Evolutionary conservation across 2,888 invertebrate species (phyloP), one percentile per base, ranked within the genome.

Genomic region (Hyles lineata): DNA sequence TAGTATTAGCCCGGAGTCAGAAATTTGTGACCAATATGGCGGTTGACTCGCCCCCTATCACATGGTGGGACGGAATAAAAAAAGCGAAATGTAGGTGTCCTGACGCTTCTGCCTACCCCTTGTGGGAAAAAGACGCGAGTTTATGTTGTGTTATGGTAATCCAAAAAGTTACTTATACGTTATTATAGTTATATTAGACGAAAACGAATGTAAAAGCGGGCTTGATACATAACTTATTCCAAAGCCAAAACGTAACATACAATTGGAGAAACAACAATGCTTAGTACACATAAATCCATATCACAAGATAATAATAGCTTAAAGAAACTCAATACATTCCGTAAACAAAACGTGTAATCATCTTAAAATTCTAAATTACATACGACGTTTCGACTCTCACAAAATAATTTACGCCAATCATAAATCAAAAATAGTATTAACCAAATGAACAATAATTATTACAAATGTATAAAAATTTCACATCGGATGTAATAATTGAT

Each of bases 391-490:
- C 8, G 8, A 63, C 21, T 43, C 43, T 43, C 43, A 43, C 43
- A 43, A 35, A 6, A 17, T 11, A 63, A n/a, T 21, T 61, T 19
- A 62, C 62, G n/a, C n/a, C n/a, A n/a, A 29, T 62, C 35, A 15
- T 32, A 17, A 61, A 29, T n/a, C 62, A 43, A 21, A 11, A 43
- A n/a, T 3, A 4, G 21, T 43, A 35, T 63, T 43, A 63, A 43
- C 43, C 21, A 43, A 63, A 63, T 63, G 63, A 43, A 32, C 43
- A 21, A n/a, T 43, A 63, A 63, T 63, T 32, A 63, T 21, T 15
- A 43, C 15, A 15, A 11, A 43, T 43, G 15, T 11, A 15, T 15
- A 43, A 43, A 63, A 11, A 4, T 23, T 23, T 59, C 63, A 43
- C 21, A 43, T 35, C 9, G 11, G 43, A 11, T 15, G 15, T 43